Conservation (phyloP, 2,888 invertebrate genomes). For the Phalera bucephala region DNA sequence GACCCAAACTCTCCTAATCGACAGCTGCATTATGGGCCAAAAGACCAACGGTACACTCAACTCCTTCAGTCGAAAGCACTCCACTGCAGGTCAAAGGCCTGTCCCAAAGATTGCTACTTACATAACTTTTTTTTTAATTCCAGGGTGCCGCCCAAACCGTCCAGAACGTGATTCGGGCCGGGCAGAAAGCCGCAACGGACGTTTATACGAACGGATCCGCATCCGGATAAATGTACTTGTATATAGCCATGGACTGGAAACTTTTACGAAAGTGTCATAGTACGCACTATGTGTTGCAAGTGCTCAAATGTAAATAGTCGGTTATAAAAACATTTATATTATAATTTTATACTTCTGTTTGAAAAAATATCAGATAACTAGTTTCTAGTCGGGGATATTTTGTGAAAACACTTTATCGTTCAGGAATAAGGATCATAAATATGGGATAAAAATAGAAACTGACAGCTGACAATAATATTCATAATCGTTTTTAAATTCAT, state of each 20-base stretch:
- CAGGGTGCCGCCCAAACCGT: slow-evolving; percentile 89
- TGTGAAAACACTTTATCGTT: no score
- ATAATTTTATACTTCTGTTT: neutral
- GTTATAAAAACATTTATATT: slow-evolving; percentile 17
- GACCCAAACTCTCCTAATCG: no score
- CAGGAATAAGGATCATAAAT: no score
- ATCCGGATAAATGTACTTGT: slow-evolving; percentile 44
- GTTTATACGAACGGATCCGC: slow-evolving; percentile 74
- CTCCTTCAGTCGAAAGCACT: no score
- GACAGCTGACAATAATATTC: no score
- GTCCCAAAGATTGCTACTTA: no score
- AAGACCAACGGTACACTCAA: no score
- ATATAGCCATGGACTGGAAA: slow-evolving; percentile 54
- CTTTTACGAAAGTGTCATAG: slow-evolving; percentile 79
- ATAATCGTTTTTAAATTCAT: no score
- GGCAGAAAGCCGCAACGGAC: slow-evolving; percentile 77
- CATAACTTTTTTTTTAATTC: slow-evolving; percentile 34
- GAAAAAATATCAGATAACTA: neutral
- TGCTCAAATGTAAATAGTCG: slow-evolving; percentile 70
- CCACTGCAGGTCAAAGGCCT: no score
- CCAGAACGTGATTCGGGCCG: slow-evolving; percentile 85
- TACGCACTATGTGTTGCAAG: slow-evolving; percentile 77
- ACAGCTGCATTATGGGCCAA: no score
- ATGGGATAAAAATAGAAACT: no score
- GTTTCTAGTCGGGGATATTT: slow-evolving; percentile 1